Evolutionary conservation across 92 coral and sea anemone genomes (phyloP), one percentile per base, ranked within the genome.

Genomic region (Metridium senile): DNA sequence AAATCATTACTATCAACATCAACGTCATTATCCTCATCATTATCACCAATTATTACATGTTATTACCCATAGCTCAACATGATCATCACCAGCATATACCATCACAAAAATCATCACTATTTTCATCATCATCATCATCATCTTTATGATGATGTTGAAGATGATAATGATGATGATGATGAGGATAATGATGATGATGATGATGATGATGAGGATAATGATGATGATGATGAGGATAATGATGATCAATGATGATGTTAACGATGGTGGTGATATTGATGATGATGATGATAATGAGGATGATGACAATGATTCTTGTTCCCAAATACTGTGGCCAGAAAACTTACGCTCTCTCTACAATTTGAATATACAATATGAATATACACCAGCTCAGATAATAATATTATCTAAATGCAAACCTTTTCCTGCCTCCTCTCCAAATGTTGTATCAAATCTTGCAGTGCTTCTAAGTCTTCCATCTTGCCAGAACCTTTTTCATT

Each of bases 341-440:
- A 86, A 85, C 34, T 68, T 53, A 33, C 86, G 23, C 72, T 72
- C 82, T 80, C 97, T 88, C 92, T 88, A 54, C 9, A 56, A 62
- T 68, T 23, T 43, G 62, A 9, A 27, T 1, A 23, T 23, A 33
- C 10, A 54, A 32, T 16, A 8, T 22, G n/a, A n/a, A n/a, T n/a
- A n/a, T n/a, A n/a, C n/a, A n/a, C n/a, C n/a, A n/a, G n/a, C n/a
- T n/a, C n/a, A n/a, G 45, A 51, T 58, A 39, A 68, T 49, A 25
- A 71, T 46, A 32, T 8, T 53, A 34, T 34, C 8, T 34, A 6
- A 19, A 51, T 57, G 19, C 69, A 11, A 52, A 87, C 98, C 92
- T 92, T 90, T 68, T 92, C 97, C 69, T 89, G 91, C 74, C 81
- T 90, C 19, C 82, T 80, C 63, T 94, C 98, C 52, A 94, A 86